phyloP scores from a whole-genome alignment of 2,113 vertebrate genomes.

The Pimephales promelas region DNA sequence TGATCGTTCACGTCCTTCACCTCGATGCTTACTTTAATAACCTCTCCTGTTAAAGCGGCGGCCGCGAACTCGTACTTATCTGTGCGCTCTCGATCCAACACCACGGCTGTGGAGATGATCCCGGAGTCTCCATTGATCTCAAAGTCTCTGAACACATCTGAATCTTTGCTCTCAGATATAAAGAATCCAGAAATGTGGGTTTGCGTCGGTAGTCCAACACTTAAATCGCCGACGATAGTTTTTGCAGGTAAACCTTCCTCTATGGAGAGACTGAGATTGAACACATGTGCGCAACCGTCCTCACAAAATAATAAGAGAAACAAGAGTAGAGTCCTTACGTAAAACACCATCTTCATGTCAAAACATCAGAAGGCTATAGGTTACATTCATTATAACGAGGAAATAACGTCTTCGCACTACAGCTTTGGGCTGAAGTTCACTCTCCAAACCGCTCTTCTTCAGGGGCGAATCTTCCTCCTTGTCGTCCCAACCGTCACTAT shows the following conservation, averaged over 20 bases:
- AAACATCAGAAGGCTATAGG: neutral
- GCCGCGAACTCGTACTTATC: constrained; percentile 87
- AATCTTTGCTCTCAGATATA: constrained; percentile 87
- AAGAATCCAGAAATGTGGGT: constrained; percentile 80
- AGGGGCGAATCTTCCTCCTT: neutral
- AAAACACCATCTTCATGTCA: constrained; percentile 20
- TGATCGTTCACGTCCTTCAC: constrained; percentile 90
- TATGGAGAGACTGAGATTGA: constrained; percentile 81
- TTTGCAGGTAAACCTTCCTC: constrained; percentile 84
- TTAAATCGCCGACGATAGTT: constrained; percentile 86
- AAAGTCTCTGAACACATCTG: constrained; percentile 85
- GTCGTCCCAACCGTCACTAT: neutral
- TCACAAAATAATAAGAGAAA: constrained; percentile 60
- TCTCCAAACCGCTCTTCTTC: constrained; percentile 31
- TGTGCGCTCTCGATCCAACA: constrained; percentile 85
- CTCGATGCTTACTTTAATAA: constrained; percentile 83
- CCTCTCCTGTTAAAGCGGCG: constrained; percentile 83
- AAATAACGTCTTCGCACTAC: neutral
- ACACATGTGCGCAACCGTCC: constrained; percentile 75
- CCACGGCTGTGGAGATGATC: constrained; percentile 83
- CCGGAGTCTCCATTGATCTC: constrained; percentile 87
- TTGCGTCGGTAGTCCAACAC: constrained; percentile 74
- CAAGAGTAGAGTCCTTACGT: constrained; percentile 7
- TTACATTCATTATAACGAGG: neutral
- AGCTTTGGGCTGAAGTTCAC: neutral